A percentile compares a stretch with the other conserved stretches of the same genome.
Conservation (phyloP, 2,888 invertebrate species). For the Neria commutata region DNA sequence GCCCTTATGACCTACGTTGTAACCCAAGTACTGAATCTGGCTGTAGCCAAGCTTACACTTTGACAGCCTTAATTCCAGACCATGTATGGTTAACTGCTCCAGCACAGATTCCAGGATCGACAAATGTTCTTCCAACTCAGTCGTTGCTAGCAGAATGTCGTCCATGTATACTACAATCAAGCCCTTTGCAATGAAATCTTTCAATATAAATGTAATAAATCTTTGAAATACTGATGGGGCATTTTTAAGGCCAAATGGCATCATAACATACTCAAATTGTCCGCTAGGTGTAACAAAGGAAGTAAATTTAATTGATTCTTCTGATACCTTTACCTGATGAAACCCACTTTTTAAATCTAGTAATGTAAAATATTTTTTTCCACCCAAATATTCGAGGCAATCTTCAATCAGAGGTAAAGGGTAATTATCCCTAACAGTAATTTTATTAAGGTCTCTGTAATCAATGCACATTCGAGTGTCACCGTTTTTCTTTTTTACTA, state of each 20-base stretch:
- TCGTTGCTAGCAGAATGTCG: slow-evolving; percentile 21
- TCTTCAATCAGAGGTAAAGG: slow-evolving; percentile 26
- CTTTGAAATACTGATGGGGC: slow-evolving; percentile 24
- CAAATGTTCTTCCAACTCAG: slow-evolving; percentile 11
- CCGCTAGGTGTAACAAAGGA: slow-evolving; percentile 35
- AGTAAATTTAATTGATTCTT: slow-evolving; percentile 31
- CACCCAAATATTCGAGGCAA: slow-evolving; percentile 18
- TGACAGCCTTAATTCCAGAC: slow-evolving; percentile 3
- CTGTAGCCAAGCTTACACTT: slow-evolving; percentile 12
- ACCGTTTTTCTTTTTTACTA: slow-evolving; percentile 17
- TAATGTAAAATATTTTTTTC: slow-evolving; percentile 29
- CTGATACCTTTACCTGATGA: slow-evolving; percentile 27
- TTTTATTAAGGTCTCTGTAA: slow-evolving; percentile 22
- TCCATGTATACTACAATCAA: slow-evolving; percentile 21
- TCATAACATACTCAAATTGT: slow-evolving; percentile 29
- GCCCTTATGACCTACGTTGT: slow-evolving; percentile 9
- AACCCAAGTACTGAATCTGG: slow-evolving; percentile 20
- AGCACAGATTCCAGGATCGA: slow-evolving; percentile 17
- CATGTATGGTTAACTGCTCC: slow-evolving; percentile 8
- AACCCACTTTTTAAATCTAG: slow-evolving; percentile 35
- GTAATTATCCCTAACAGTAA: slow-evolving; percentile 25
- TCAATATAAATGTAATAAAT: slow-evolving; percentile 16
- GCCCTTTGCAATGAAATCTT: slow-evolving; percentile 12
- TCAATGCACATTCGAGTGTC: slow-evolving; percentile 15
- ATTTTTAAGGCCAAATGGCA: slow-evolving; percentile 33